Base-by-base conservation (phyloP, 2,113 vertebrate genomes). In the Urocynchramus pylzowi region DNA sequence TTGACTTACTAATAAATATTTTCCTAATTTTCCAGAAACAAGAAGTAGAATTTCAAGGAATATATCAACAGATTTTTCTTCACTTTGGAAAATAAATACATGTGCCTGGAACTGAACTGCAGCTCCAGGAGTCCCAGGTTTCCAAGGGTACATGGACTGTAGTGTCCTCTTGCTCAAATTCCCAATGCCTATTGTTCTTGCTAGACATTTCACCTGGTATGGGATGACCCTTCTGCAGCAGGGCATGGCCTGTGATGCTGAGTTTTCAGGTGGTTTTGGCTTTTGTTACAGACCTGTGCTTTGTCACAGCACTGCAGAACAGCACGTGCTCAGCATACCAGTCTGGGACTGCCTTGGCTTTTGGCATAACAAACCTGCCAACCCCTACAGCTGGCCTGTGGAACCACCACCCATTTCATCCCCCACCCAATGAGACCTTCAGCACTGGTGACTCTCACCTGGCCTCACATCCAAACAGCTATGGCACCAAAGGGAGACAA, bases 311-410 rank as follows among this genome's bases (percentile, higher is more conserved):
- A n/a, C 47, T 41, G 39, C 65, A 68, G 31, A 74, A 4, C 22
- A 30, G 56, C 1, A 1, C 16, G 23, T 0, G 1, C 44, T 73
- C 33, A 27, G 50, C 27, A 21, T 4, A 9, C 23, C 27, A 19
- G 33, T 7, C 33, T 52, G 45, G 49, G 19, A 31, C 28, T 13
- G 9, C 10, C 44, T 27, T 49, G 22, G 24, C 14, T 42, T 64
- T 41, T 2, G 3, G 45, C n/a, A 5, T 8, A 64, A 56, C 17
- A 47, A 30, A 65, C 16, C 20, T 73, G 42, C 20, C 44, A 44
- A 30, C 13, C 5, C 11, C 41, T 50, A 49, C 9, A 42, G 37
- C 44, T 82, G 53, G 24, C 31, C 50, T 14, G 14, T 18, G 9
- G n/a, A 83, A 33, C 42, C 39, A 16, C 11, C 23, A 37, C 6